Evolutionary conservation across 2,113 vertebrate species (phyloP), one percentile per base, ranked within the genome.

Genomic region (Malurus alboscapulatus): DNA sequence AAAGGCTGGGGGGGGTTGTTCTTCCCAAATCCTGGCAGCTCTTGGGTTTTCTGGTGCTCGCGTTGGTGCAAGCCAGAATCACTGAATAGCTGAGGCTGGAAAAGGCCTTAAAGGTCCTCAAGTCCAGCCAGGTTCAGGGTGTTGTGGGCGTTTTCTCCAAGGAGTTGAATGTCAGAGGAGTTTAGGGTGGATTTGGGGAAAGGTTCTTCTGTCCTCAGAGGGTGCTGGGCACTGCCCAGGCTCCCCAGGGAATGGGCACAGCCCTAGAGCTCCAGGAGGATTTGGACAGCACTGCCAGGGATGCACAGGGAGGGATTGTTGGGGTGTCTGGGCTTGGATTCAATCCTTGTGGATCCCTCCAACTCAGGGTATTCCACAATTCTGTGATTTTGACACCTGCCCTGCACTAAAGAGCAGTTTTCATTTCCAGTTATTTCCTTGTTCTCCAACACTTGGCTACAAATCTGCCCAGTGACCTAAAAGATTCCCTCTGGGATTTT

Each of bases 281-380:
- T 47, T 75, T 34, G 48, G 40, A 7, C 34, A 42, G 0, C 0
- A 0, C 53, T 38, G 0, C 1, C 55, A 73, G 36, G 30, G 48
- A 17, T 84, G 67, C 30, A 1, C 54, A 32, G 29, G 25, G 9
- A 22, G 78, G 21, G 47, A 3, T 11, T 83, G 42, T 3, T 55
- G 48, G 9, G 20, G 5, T 34, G 30, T 27, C 62, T 50, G 8
- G 14, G 0, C 2, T 5, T 59, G 47, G 20, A 26, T 36, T 48
- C 9, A 3, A 12, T 62, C 34, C 34, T 13, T 50, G 55, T 42
- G 63, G 9, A 5, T 62, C 42, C 17, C 15, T 76, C 6, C 40
- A 55, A 2, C 26, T 68, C 34, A 11, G 21, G 34, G 24, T 68
- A 32, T 22, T 25, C 62, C 22, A 10, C 32, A 24, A 20, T 38